Evolutionary conservation across 1,140 invertebrate species (phyloP), one percentile per base, ranked within the genome.

Genomic region (Ylistrum balloti): DNA sequence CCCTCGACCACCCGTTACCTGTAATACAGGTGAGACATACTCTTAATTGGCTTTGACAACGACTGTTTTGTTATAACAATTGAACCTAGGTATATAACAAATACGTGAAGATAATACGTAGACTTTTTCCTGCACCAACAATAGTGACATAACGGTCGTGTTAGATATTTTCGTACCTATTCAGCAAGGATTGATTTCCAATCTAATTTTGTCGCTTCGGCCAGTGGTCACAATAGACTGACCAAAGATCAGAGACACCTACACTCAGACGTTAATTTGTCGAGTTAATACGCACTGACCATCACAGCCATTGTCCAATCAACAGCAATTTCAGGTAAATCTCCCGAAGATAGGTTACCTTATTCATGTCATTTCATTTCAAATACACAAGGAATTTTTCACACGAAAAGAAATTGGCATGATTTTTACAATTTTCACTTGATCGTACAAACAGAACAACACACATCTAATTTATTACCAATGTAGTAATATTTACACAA

Each of bases 191-290:
- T 74, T 74, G 56, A 74, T 74, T 74, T 74, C 56, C 56, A 74
- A 74, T 74, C 56, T 74, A 74, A 3, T 74, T 74, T 28, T 74
- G 22, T 74, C 56, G 56, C 56, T 74, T n/a, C 56, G 56, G 20
- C 56, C 56, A 74, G 22, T 74, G 56, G 56, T 74, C 56, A 74
- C 56, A 74, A 74, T 74, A 17, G 56, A 74, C 1, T 74, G 56
- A 74, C 56, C 56, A 28, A 0, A 74, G 56, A 74, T 74, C 56
- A 74, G 0, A 74, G 56, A 74, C 56, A 74, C 56, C 56, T 74
- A 74, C 56, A 74, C 56, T 28, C 56, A n/a, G 56, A 74, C 56
- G 56, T 74, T 74, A 74, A 74, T 74, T 74, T 74, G 56, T 74
- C 11, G 13, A n/a, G 56, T 28, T 74, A 74, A 74, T 74, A 28